Conservation (phyloP, 1,140 invertebrate genomes). For the Trachelipus rathkii region DNA sequence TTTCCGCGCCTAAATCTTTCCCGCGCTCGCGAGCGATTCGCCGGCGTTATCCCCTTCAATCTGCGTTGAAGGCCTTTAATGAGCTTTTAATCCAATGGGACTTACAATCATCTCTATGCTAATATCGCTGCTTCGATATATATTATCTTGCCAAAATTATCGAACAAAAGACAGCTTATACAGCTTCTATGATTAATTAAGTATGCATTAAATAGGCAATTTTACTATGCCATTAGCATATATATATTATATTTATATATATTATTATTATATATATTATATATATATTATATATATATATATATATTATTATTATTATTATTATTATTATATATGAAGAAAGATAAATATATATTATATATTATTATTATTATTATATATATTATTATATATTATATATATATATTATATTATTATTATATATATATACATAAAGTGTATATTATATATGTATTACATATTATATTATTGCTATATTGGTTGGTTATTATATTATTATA, state of each 20-base stretch:
- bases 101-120: background rate
- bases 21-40: too few species aligned
- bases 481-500: background rate
- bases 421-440: too few species aligned
- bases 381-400: background rate
- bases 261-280: conserved; percentile 7
- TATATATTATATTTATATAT: background rate
- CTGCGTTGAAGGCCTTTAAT: too few species aligned
- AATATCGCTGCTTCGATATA: background rate
- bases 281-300: background rate
- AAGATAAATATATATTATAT: background rate
- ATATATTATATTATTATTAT: too few species aligned
- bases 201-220: too few species aligned
- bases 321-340: background rate
- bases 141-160: background rate
- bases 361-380: background rate
- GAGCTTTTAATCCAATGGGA: too few species aligned
- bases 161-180: too few species aligned
- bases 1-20: too few species aligned
- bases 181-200: too few species aligned
- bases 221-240: background rate
- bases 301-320: background rate
- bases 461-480: background rate
- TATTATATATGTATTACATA: too few species aligned
- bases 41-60: too few species aligned